Evolutionary conservation across 2,113 vertebrate genomes (phyloP).

Genomic region (Cyanoramphus novaezelandiae): DNA sequence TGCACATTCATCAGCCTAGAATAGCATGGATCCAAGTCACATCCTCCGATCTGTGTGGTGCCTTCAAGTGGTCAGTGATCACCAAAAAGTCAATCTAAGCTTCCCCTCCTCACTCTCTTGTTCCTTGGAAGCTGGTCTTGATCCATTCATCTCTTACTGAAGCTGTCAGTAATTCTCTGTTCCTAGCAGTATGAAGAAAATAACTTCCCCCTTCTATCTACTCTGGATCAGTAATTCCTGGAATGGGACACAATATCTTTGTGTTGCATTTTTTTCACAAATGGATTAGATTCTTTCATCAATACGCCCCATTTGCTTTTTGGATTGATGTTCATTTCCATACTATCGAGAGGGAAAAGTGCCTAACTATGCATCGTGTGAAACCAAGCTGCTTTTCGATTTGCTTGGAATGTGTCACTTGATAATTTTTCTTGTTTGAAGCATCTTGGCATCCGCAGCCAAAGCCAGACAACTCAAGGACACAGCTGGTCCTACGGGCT

Average conservation of each 20-base stretch:
- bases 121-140: background rate
- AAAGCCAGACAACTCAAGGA: conserved; percentile 57
- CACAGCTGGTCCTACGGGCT: conserved; percentile 50
- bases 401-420: background rate
- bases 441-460: background rate
- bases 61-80: background rate
- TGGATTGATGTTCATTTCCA: background rate
- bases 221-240: background rate
- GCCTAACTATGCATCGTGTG: background rate
- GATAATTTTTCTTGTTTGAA: conserved; percentile 53
- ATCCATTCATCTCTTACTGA: background rate
- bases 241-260: background rate
- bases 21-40: background rate
- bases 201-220: background rate
- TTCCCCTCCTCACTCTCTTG: background rate
- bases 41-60: background rate
- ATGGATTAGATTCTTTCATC: background rate
- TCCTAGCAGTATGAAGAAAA: background rate
- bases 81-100: background rate
- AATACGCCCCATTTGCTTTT: background rate
- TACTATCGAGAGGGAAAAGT: background rate
- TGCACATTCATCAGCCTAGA: fast-evolving
- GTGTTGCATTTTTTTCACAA: background rate
- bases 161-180: background rate
- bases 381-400: background rate